A percentile compares a stretch with the other conserved stretches of the same genome.
Conservation (phyloP, 2,888 invertebrate species). For the Temnothorax rugatulus region DNA sequence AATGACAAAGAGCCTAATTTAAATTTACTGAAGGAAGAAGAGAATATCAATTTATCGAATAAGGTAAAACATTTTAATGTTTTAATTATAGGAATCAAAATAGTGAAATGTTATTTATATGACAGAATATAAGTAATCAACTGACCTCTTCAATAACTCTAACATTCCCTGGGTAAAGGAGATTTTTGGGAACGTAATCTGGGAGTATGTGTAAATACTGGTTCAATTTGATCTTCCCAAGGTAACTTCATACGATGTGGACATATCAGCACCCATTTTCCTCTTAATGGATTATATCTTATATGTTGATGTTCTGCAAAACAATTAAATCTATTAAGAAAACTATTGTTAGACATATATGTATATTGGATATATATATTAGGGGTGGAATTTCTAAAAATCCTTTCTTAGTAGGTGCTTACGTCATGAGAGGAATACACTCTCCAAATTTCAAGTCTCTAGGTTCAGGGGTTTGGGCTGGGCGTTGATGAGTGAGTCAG, state of each 20-base stretch:
- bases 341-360: conserved; percentile 36
- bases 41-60: conserved; percentile 86
- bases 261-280: conserved; percentile 98
- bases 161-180: conserved; percentile 94
- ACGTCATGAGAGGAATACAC: too few relatives aligned
- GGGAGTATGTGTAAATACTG: conserved; percentile 87
- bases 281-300: conserved; percentile 96
- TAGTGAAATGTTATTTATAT: neutral
- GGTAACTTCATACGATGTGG: conserved; percentile 98
- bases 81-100: conserved; percentile 6
- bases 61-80: neutral
- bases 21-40: conserved; percentile 87
- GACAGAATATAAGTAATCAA: conserved; percentile 79
- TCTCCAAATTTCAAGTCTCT: too few relatives aligned
- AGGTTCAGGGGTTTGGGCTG: too few relatives aligned
- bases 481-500: too few relatives aligned
- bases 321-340: conserved; percentile 59
- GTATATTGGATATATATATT: too few relatives aligned
- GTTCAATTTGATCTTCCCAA: conserved; percentile 97
- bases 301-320: conserved; percentile 96
- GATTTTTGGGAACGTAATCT: conserved; percentile 93
- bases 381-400: too few relatives aligned
- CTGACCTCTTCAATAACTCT: conserved; percentile 91
- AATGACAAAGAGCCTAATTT: conserved; percentile 89
- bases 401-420: too few relatives aligned